A percentile compares a stretch with the other conserved stretches of the same genome.
These are phyloP conservation scores for Anticlea derivata DNA, from an alignment of 2,888 invertebrate species.

Conservation along the genomic window DNA sequence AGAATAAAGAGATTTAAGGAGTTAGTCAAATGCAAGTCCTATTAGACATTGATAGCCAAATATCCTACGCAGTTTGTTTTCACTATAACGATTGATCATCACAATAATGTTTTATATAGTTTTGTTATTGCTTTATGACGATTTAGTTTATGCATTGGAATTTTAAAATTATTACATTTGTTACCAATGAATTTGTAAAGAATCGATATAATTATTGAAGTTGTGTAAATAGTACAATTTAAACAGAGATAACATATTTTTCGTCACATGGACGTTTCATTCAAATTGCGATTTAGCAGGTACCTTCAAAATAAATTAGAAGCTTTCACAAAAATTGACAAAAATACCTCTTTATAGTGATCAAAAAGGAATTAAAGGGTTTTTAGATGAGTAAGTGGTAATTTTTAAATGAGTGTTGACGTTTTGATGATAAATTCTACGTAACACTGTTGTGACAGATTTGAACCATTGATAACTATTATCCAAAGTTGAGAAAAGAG, in stretches of 20 bases:
- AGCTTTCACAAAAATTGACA: slow-evolving; percentile 68
- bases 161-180: slow-evolving; percentile 54
- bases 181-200: slow-evolving; percentile 68
- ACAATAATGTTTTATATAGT: slow-evolving; percentile 48
- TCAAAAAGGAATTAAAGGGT: slow-evolving; percentile 76
- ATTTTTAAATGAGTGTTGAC: slow-evolving; percentile 75
- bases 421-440: slow-evolving; percentile 77
- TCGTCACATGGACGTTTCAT: slow-evolving; percentile 13
- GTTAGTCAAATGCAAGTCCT: too few relatives aligned
- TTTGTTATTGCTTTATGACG: slow-evolving; percentile 59
- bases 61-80: slow-evolving; percentile 22
- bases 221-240: slow-evolving; percentile 75
- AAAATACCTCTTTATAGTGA: slow-evolving; percentile 82
- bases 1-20: too few relatives aligned
- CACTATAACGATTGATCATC: slow-evolving; percentile 44
- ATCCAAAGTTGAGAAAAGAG: slow-evolving; percentile 46
- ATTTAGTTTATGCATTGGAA: slow-evolving; percentile 58
- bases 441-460: slow-evolving; percentile 50
- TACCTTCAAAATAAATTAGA: slow-evolving; percentile 56
- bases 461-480: slow-evolving; percentile 8
- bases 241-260: slow-evolving; percentile 50
- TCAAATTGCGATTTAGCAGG: slow-evolving; percentile 37
- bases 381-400: slow-evolving; percentile 71
- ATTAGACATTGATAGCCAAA: background rate
- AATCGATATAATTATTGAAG: slow-evolving; percentile 49